These are phyloP conservation scores for Oxycera nigricornis DNA, from an alignment of 2,888 invertebrate species.

Conservation along the genomic window DNA sequence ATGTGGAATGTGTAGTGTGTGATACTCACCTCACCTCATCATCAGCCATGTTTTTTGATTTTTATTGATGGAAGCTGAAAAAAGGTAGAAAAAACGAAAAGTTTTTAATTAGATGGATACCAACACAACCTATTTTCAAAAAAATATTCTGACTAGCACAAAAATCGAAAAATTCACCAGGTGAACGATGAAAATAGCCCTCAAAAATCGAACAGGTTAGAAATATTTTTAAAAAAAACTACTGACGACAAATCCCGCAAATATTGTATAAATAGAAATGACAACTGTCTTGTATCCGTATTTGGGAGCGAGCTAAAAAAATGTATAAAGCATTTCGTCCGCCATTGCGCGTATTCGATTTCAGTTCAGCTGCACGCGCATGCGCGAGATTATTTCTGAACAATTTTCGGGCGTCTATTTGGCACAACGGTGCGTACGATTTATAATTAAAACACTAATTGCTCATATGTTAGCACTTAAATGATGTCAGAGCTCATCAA, in stretches of 20 bases:
- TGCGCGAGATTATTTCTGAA: slow-evolving; percentile 15
- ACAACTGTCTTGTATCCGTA: slow-evolving; percentile 11
- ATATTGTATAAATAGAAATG: slow-evolving; percentile 29
- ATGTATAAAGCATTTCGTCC: neutral
- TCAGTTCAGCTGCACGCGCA: slow-evolving; percentile 1
- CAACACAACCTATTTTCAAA: too few species aligned
- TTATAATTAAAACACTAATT: too few species aligned
- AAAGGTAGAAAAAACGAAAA: neutral
- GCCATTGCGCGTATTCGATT: slow-evolving; percentile 31
- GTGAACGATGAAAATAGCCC: neutral
- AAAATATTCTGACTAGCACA: too few species aligned
- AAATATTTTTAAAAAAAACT: neutral
- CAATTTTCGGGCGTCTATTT: too few species aligned
- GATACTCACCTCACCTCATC: slow-evolving; percentile 90
- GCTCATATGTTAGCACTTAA: too few species aligned
- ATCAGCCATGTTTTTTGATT: slow-evolving; percentile 80
- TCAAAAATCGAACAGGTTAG: neutral
- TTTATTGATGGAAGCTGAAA: slow-evolving; percentile 50
- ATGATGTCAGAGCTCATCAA: too few species aligned
- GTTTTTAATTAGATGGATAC: neutral
- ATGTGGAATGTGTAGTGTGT: neutral
- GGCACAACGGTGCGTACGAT: too few species aligned
- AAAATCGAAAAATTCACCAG: neutral
- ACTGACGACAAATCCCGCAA: neutral
- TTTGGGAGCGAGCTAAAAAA: slow-evolving; percentile 27